Evolutionary conservation across 92 coral and sea anemone species (phyloP).

Genomic region (Chrysogorgia sp.): DNA sequence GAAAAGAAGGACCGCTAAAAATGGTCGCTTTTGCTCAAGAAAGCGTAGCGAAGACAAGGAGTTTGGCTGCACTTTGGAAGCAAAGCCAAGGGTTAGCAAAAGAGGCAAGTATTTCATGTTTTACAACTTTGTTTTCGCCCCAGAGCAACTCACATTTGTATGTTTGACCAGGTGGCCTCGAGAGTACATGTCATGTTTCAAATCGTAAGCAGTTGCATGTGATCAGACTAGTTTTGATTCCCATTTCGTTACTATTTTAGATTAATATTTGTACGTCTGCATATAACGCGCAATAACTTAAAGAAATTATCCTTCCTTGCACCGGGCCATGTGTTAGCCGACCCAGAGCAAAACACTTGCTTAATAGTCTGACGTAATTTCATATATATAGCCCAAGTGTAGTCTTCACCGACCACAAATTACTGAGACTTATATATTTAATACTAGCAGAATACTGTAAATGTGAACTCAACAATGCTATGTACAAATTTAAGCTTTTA

Average conservation of each 20-base stretch:
- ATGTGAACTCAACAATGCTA: too few species aligned
- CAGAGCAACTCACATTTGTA: too few species aligned
- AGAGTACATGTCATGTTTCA: too few species aligned
- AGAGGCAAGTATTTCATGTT: neutral
- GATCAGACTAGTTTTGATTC: too few species aligned
- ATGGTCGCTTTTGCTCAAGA: constrained; percentile 22
- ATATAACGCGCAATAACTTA: too few species aligned
- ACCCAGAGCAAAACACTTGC: too few species aligned
- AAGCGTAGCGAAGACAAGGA: constrained; percentile 22
- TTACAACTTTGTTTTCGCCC: neutral
- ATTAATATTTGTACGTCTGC: too few species aligned
- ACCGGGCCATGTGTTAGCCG: neutral
- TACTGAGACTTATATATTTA: neutral
- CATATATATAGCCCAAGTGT: neutral
- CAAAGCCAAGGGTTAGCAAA: constrained; percentile 19
- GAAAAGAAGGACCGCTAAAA: constrained; percentile 26
- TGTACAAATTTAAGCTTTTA: too few species aligned
- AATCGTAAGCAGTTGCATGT: too few species aligned
- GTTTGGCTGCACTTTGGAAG: neutral
- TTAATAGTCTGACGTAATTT: neutral
- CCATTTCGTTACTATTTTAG: too few species aligned
- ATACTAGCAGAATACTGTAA: too few species aligned
- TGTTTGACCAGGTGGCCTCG: constrained; percentile 1
- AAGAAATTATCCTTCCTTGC: neutral
- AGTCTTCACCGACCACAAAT: too few species aligned